Evolutionary conservation across 2,888 invertebrate genomes (phyloP), one percentile per base, ranked within the genome.

Genomic region (Heliconius charithonia): DNA sequence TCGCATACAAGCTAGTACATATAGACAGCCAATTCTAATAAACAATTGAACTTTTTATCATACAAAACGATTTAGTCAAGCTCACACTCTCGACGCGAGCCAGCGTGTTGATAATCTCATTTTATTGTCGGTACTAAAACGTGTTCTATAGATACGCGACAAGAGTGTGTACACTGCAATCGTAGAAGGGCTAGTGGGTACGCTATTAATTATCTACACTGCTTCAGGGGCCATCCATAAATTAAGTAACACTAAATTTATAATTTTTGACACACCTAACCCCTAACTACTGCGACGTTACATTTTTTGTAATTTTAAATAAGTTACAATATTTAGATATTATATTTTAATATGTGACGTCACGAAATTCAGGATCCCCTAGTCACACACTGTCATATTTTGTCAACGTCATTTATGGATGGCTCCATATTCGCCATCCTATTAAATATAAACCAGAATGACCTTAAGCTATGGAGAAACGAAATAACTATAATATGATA

Each of bases 391-490:
- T 45, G 51, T 19, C 19, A 51, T 51, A 51, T 51, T 10, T n/a
- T 10, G 59, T 59, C n/a, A 59, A 59, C n/a, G n/a, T 59, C n/a
- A 59, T 59, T 59, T n/a, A 59, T n/a, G 59, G n/a, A n/a, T 10
- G 59, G n/a, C 59, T 59, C n/a, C 59, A 22, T 59, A 51, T 86
- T 41, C 41, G 41, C 62, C 63, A 45, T 62, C 59, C 59, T 72
- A 70, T 62, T 74, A 45, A 67, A 75, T 32, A 51, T 32, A 65
- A 65, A 66, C 72, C 85, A 85, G 85, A 85, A 85, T 87, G 85
- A 85, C 82, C 87, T 88, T 85, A 85, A 79, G 75, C 86, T 87
- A 86, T 82, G 82, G 83, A 85, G 82, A 81, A 83, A 86, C 83
- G 75, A 79, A 82, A 84, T 86, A 84, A 84, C 83, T 83, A 82